Evolutionary conservation across 37 sponge, comb jelly and placozoan species (phyloP).

Genomic region (Beroe ovata): DNA sequence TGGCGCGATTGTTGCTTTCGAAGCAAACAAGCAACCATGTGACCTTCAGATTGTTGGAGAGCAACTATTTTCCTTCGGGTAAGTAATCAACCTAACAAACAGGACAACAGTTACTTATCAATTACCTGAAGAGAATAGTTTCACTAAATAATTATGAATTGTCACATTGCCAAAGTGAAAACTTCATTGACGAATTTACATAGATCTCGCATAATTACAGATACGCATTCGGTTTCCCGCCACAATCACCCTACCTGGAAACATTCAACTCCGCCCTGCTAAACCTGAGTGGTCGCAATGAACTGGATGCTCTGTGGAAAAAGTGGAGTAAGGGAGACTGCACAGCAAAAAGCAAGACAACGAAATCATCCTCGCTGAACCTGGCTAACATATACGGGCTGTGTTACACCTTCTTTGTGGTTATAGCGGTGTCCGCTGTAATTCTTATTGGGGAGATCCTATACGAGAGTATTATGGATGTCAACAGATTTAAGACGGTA

Average conservation of each 20-base stretch:
- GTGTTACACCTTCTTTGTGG: constrained; percentile 66
- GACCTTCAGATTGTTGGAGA: constrained; percentile 55
- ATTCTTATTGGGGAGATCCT: constrained; percentile 60
- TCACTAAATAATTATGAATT: too few relatives aligned
- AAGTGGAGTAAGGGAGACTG: constrained; percentile 66
- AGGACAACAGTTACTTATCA: too few relatives aligned
- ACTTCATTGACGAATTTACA: too few relatives aligned
- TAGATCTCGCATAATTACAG: constrained; percentile 4
- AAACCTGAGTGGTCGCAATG: constrained; percentile 24
- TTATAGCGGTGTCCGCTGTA: constrained; percentile 39
- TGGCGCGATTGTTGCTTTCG: constrained; percentile 57
- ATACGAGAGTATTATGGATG: constrained; percentile 59
- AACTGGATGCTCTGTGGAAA: constrained; percentile 55
- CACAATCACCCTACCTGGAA: constrained; percentile 51
- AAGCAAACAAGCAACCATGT: constrained; percentile 38
- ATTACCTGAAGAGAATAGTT: too few relatives aligned
- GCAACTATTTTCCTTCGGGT: constrained; percentile 59
- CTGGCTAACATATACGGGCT: constrained; percentile 66
- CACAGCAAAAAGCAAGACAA: not conserved
- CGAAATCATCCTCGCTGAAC: constrained; percentile 44
- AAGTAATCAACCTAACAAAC: too few relatives aligned
- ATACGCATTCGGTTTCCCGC: constrained; percentile 57
- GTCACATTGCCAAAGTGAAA: too few relatives aligned
- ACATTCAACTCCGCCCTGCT: constrained; percentile 51
- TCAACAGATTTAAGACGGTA: constrained; percentile 61